Conservation (phyloP, 2,113 vertebrate species). For the Rhineura floridana region DNA sequence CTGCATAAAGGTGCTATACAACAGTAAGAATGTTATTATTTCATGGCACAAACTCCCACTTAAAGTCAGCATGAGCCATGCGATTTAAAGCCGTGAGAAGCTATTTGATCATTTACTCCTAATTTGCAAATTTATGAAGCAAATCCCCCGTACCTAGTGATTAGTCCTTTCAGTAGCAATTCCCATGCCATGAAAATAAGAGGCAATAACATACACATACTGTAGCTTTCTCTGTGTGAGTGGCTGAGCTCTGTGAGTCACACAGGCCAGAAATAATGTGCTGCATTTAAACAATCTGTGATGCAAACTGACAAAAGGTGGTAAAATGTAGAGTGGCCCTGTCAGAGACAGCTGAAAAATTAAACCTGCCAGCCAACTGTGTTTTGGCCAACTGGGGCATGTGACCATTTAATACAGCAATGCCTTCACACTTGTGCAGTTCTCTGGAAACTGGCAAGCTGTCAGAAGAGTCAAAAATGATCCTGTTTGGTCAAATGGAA, state of each 20-base stretch:
- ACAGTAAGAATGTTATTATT: conserved; percentile 48
- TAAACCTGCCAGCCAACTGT: conserved; percentile 66
- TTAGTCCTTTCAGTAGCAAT: conserved; percentile 56
- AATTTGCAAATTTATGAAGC: conserved; percentile 64
- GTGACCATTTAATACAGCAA: neutral
- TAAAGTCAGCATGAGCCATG: conserved; percentile 50
- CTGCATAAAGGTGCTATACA: accelerated
- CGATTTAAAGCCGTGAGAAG: conserved; percentile 15
- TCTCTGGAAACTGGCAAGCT: neutral
- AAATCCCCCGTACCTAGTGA: conserved; percentile 42
- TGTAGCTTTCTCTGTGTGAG: conserved; percentile 30
- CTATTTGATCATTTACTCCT: conserved; percentile 51
- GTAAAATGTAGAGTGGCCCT: conserved; percentile 52
- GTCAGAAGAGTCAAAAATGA: neutral
- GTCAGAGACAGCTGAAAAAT: conserved; percentile 50
- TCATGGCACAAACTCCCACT: conserved; percentile 46
- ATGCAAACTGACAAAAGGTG: conserved; percentile 58
- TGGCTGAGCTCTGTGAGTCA: conserved; percentile 40
- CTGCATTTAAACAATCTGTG: conserved; percentile 60
- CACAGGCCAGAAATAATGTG: conserved; percentile 60
- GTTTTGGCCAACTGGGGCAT: conserved; percentile 37
- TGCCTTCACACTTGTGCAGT: neutral
- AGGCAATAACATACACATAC: conserved; percentile 18
- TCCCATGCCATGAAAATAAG: conserved; percentile 34
- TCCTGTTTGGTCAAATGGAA: neutral